Percentiles rank a stretch among this genome's conserved stretches.
Conservation (phyloP, 2,888 invertebrate species). For the Limnephilus rhombicus region DNA sequence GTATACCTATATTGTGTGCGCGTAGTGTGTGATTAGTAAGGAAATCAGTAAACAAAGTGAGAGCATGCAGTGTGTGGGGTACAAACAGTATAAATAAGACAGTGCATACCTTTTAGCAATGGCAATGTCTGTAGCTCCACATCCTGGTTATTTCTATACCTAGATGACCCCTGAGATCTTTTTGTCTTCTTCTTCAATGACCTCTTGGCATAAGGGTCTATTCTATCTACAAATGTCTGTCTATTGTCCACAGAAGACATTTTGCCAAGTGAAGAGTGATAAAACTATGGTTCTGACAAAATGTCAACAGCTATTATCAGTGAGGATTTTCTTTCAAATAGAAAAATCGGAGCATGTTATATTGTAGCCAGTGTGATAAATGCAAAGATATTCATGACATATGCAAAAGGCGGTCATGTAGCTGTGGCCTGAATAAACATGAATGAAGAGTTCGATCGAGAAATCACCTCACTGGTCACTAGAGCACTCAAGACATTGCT, state of each 20-base stretch:
- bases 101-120: constrained; percentile 91
- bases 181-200: constrained; percentile 98
- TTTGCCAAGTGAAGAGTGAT: constrained; percentile 71
- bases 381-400: constrained; percentile 54
- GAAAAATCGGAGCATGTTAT: constrained; percentile 76
- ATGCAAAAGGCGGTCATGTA: constrained; percentile 56
- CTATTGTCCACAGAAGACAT: constrained; percentile 81
- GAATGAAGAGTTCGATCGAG: constrained; percentile 66
- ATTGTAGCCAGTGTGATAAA: constrained; percentile 51
- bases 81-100: background rate
- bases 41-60: background rate
- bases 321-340: constrained; percentile 77
- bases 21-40: background rate
- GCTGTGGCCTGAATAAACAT: constrained; percentile 79
- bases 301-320: constrained; percentile 74
- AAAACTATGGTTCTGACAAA: constrained; percentile 77
- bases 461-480: constrained; percentile 56
- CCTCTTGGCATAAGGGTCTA: constrained; percentile 99
- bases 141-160: constrained; percentile 98
- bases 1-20: background rate
- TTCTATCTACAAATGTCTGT: constrained; percentile 96
- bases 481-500: constrained; percentile 59
- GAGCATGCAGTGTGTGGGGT: background rate
- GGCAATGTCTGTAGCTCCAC: constrained; percentile 98
- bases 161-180: constrained; percentile 98